phyloP scores from a whole-genome alignment of 2,797 vertebrate genomes.

The Poecilia gillii region DNA sequence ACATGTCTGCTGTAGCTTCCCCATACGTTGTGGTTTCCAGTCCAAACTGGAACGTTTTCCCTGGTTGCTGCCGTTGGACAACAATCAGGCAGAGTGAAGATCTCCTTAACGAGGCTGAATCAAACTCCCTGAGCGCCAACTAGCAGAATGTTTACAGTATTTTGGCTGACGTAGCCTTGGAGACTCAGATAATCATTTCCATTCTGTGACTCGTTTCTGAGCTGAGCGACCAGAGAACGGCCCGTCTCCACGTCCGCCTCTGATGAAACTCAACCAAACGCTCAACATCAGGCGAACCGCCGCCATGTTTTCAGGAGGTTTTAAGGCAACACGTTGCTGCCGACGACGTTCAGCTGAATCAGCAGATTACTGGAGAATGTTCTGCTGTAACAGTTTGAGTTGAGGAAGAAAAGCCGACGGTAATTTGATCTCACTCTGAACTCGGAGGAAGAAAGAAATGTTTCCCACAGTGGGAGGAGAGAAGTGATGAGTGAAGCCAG shows the following conservation, averaged over 20 bases:
- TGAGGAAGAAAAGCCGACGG: neutral
- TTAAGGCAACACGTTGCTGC: neutral
- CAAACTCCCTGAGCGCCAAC: neutral
- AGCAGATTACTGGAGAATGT: conserved; percentile 14
- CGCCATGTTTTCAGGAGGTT: neutral
- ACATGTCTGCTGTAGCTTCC: neutral
- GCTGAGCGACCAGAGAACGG: conserved; percentile 34
- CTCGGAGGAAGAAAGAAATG: neutral
- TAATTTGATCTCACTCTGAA: conserved; percentile 3
- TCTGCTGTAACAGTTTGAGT: conserved; percentile 24
- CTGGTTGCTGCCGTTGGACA: no score
- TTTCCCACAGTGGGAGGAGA: conserved; percentile 6
- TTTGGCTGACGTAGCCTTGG: conserved; percentile 69
- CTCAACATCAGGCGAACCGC: no score
- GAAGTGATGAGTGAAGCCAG: conserved; percentile 29
- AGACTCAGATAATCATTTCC: conserved; percentile 77
- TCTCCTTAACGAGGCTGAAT: no score
- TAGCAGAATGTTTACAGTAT: conserved; percentile 66
- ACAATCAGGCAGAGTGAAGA: no score
- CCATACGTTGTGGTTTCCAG: no score
- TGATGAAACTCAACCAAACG: neutral
- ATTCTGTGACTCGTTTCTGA: conserved; percentile 55
- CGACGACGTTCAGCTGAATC: conserved; percentile 18
- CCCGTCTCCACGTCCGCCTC: conserved; percentile 20
- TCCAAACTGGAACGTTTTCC: no score